Conservation (phyloP, 2,888 invertebrate genomes). For the Campoplex nolae region DNA sequence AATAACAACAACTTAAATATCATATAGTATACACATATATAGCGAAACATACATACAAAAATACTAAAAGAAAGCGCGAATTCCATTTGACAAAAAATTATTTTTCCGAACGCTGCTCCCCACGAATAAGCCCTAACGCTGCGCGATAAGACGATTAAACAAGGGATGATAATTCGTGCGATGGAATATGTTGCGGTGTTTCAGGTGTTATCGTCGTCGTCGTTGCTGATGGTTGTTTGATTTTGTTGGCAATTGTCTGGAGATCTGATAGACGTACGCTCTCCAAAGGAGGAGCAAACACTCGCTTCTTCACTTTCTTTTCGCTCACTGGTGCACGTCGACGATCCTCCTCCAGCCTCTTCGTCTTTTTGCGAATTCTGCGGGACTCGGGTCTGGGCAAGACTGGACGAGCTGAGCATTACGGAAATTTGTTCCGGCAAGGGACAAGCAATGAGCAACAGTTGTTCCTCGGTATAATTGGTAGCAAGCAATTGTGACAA, state of each 20-base stretch:
- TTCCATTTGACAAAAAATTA: conserved; percentile 50
- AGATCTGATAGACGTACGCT: not conserved
- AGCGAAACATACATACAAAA: conserved; percentile 68
- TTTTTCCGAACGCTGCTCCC: too few species aligned
- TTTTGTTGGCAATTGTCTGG: conserved; percentile 2
- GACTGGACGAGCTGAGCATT: conserved; percentile 92
- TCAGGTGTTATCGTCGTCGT: conserved; percentile 19
- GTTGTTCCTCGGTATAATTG: conserved; percentile 93
- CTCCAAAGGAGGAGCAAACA: conserved; percentile 19
- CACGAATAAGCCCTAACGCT: too few species aligned
- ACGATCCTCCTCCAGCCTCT: not conserved
- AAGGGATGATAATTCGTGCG: not conserved
- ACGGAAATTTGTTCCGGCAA: conserved; percentile 97
- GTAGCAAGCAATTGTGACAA: conserved; percentile 91
- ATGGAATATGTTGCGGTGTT: not conserved
- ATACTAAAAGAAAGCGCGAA: conserved; percentile 60
- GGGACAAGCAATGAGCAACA: conserved; percentile 94
- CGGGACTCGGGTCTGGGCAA: conserved; percentile 81
- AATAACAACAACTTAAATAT: conserved; percentile 50
- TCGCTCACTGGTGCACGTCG: conserved; percentile 25
- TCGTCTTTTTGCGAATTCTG: conserved; percentile 15
- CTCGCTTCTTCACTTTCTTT: conserved; percentile 29
- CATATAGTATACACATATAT: conserved; percentile 62
- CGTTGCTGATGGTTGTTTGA: not conserved
- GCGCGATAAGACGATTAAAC: not conserved